Evolutionary conservation across 2,113 vertebrate species (phyloP).

Genomic region (Burhinus oedicnemus): DNA sequence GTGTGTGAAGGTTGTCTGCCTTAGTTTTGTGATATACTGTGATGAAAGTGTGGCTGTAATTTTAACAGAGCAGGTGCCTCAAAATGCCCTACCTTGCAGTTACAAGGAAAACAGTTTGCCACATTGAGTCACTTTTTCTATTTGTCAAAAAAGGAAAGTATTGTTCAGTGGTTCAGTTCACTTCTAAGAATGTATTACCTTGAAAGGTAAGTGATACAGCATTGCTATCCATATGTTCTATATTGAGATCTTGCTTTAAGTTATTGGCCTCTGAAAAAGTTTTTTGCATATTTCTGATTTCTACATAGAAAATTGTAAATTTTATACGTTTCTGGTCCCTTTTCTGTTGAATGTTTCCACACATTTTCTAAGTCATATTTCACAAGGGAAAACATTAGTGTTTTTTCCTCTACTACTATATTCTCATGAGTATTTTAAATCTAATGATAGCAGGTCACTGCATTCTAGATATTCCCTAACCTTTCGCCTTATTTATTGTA

Average conservation of each 20-base stretch:
- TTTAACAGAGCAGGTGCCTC: background rate
- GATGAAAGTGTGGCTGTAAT: background rate
- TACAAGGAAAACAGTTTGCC: background rate
- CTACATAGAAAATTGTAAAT: background rate
- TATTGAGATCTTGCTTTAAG: background rate
- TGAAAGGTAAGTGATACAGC: background rate
- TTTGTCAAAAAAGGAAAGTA: background rate
- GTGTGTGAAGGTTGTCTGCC: background rate
- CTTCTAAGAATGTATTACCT: background rate
- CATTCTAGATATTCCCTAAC: constrained; percentile 31
- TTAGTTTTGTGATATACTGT: background rate
- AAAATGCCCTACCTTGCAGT: background rate
- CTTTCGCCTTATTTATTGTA: constrained; percentile 51
- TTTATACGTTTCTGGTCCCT: background rate
- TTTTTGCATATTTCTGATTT: background rate
- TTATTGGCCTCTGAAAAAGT: background rate
- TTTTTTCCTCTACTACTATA: constrained; percentile 18
- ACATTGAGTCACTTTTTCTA: background rate
- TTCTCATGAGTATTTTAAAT: constrained; percentile 44
- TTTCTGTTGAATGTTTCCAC: constrained; percentile 18
- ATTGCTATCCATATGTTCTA: background rate
- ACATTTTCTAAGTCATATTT: constrained; percentile 26
- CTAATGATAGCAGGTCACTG: constrained; percentile 22
- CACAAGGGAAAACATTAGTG: background rate
- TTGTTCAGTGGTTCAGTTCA: background rate